Percentiles rank a stretch among this genome's conserved stretches.
phyloP scores from a whole-genome alignment of 2,113 vertebrate species.

The Coptodon rendalli region DNA sequence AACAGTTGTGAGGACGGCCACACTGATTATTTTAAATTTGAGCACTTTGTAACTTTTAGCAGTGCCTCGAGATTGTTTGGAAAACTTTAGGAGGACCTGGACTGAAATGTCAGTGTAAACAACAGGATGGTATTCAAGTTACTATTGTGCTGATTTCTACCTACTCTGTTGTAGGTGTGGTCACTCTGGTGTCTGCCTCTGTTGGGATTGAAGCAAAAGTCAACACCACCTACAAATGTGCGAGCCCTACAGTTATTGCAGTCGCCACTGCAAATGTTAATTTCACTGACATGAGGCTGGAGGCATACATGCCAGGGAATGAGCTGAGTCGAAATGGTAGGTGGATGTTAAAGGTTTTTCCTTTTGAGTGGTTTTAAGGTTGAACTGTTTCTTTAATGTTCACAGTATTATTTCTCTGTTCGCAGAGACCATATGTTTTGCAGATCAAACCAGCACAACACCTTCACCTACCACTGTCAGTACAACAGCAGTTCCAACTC shows the following conservation, averaged over 20 bases:
- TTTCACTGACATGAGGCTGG: conserved; percentile 73
- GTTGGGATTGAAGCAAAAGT: conserved; percentile 70
- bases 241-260: conserved; percentile 43
- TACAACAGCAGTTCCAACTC: conserved; percentile 36
- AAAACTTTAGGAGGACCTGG: not conserved
- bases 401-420: not conserved
- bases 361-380: not conserved
- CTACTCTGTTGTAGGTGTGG: conserved; percentile 32
- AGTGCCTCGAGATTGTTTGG: not conserved
- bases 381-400: not conserved
- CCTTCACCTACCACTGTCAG: conserved; percentile 22
- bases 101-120: not conserved
- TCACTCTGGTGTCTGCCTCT: conserved; percentile 29
- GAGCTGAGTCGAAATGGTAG: conserved; percentile 78
- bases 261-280: conserved; percentile 55
- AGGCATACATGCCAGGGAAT: conserved; percentile 79
- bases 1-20: not conserved
- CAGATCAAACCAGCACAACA: conserved; percentile 64
- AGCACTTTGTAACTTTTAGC: not conserved
- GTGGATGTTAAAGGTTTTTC: not conserved
- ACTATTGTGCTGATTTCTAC: not conserved
- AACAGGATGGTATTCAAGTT: not conserved
- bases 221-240: conserved; percentile 82
- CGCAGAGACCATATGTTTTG: conserved; percentile 78
- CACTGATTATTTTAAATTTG: not conserved